Conservation (phyloP, 2,888 invertebrate species). For the Monopis laevigella region DNA sequence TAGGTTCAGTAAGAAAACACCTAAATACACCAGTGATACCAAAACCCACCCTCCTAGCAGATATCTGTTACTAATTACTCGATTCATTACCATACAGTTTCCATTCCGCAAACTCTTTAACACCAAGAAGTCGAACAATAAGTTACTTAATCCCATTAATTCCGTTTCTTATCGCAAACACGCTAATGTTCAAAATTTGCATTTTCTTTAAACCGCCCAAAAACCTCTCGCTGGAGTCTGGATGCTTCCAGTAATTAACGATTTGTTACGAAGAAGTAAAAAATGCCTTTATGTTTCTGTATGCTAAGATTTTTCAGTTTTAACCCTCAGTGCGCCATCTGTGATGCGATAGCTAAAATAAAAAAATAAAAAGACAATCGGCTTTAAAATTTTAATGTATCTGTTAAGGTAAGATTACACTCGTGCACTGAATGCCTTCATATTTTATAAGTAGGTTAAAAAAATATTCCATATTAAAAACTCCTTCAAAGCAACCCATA, state of each 20-base stretch:
- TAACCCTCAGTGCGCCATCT: no score
- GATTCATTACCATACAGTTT: constrained; percentile 34
- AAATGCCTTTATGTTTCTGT: not conserved
- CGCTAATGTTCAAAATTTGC: constrained; percentile 61
- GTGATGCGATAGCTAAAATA: no score
- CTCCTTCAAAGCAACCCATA: no score
- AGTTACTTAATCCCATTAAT: constrained; percentile 55
- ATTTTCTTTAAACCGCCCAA: constrained; percentile 29
- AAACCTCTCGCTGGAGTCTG: constrained; percentile 5
- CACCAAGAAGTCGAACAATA: constrained; percentile 25
- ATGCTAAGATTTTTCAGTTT: no score
- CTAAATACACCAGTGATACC: not conserved
- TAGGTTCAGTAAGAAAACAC: not conserved
- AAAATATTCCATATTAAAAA: no score
- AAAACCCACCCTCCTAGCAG: not conserved
- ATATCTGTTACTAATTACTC: constrained; percentile 38
- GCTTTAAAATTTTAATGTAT: no score
- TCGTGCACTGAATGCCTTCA: no score
- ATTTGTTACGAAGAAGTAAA: constrained; percentile 1
- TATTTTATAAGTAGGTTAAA: no score
- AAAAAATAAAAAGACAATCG: no score
- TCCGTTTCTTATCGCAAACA: constrained; percentile 56
- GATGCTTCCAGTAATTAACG: constrained; percentile 8
- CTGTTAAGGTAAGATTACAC: no score
- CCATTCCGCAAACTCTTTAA: constrained; percentile 13